A percentile compares a stretch with the other conserved stretches of the same genome.
Conservation (phyloP, 2,113 vertebrate species). For the Argyrosomus japonicus region DNA sequence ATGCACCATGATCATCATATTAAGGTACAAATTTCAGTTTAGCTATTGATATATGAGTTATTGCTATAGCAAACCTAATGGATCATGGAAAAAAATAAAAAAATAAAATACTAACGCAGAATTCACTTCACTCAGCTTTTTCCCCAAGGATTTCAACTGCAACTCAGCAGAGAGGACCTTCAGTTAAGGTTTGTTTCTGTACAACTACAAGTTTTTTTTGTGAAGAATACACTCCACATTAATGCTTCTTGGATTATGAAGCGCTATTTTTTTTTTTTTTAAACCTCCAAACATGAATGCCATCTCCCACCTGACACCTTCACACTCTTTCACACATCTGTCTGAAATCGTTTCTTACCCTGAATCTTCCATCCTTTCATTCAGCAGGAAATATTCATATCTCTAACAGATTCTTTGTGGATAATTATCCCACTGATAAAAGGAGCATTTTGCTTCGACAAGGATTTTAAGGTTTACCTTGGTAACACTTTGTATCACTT, state of each 20-base stretch:
- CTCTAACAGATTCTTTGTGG: background rate
- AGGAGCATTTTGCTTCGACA: background rate
- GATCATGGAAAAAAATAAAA: background rate
- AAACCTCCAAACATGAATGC: background rate
- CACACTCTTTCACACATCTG: conserved; percentile 1
- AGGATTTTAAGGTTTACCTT: background rate
- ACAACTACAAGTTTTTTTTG: background rate
- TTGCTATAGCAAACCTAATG: background rate
- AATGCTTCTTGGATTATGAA: background rate
- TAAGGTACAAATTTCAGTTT: too few species aligned
- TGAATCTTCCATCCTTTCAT: conserved; percentile 8
- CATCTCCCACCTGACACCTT: background rate
- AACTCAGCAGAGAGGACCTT: background rate
- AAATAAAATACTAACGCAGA: background rate
- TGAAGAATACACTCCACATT: background rate
- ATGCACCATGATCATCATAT: background rate
- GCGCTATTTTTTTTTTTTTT: background rate
- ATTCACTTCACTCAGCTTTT: background rate
- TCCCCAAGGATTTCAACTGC: background rate
- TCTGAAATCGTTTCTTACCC: conserved; percentile 12
- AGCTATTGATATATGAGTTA: too few species aligned
- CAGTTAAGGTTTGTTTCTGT: background rate
- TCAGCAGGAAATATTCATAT: background rate
- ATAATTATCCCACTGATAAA: conserved; percentile 25
- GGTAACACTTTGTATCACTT: background rate